A percentile compares a stretch with the other conserved stretches of the same genome.
These are phyloP conservation scores for Aplidium turbinatum DNA, from an alignment of 23 tunicate genomes.

Conservation along the genomic window DNA sequence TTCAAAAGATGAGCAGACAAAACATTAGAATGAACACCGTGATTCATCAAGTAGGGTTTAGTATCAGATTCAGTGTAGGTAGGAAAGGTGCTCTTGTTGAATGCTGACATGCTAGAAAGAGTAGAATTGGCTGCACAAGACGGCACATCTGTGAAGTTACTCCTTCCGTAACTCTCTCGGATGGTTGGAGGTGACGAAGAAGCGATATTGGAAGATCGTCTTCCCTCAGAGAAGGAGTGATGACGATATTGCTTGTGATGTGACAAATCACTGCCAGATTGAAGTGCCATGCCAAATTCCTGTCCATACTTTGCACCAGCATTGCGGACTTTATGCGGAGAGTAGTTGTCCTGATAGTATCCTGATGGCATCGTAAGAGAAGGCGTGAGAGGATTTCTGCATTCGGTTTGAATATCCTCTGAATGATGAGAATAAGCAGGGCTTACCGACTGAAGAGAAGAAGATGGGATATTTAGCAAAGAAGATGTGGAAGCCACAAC, in stretches of 20 bases:
- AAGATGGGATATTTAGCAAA: slow-evolving; percentile 25
- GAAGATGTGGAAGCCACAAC: neutral
- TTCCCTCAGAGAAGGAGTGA: slow-evolving; percentile 41
- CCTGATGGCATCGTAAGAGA: slow-evolving; percentile 1
- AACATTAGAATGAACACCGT: slow-evolving; percentile 11
- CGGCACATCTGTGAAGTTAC: neutral
- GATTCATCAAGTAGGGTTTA: slow-evolving; percentile 49
- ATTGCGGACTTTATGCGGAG: slow-evolving; percentile 9
- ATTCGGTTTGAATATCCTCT: too few relatives aligned
- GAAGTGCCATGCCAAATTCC: slow-evolving; percentile 10
- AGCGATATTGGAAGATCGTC: slow-evolving; percentile 31
- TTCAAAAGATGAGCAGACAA: slow-evolving; percentile 27
- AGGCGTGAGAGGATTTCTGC: too few relatives aligned
- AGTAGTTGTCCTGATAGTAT: slow-evolving; percentile 15
- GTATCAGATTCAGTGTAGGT: slow-evolving; percentile 27
- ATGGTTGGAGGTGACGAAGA: slow-evolving; percentile 37
- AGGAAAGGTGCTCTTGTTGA: slow-evolving; percentile 1
- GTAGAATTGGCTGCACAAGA: slow-evolving; percentile 11
- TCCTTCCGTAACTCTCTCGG: slow-evolving; percentile 12
- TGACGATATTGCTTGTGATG: slow-evolving; percentile 34
- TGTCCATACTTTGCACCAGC: slow-evolving; percentile 7
- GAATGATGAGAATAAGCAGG: slow-evolving; percentile 42
- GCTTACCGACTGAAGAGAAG: slow-evolving; percentile 26
- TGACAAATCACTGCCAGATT: neutral
- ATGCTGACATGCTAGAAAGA: neutral